phyloP scores from a whole-genome alignment of 2,797 vertebrate species.

The Poeciliopsis infans region DNA sequence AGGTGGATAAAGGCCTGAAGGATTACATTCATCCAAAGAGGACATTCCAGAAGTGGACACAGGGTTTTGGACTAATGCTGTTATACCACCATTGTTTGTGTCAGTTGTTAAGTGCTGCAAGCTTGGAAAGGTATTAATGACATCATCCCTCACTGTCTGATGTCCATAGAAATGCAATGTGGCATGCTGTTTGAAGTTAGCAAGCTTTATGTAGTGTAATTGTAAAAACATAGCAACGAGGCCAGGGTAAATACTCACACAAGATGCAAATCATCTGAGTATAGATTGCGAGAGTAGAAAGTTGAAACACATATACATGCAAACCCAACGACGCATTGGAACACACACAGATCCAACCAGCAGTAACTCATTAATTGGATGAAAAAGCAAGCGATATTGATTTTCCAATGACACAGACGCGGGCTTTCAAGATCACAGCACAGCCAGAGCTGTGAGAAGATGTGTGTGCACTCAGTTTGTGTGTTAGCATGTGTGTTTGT shows the following conservation, averaged over 20 bases:
- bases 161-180: conserved; percentile 33
- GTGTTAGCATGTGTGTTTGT: conserved; percentile 25
- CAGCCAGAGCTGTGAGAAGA: conserved; percentile 33
- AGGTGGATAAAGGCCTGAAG: conserved; percentile 67
- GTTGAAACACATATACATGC: conserved; percentile 24
- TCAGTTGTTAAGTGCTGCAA: conserved; percentile 44
- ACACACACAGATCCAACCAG: conserved; percentile 51
- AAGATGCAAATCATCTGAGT: conserved; percentile 14
- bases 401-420: conserved; percentile 76
- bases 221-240: conserved; percentile 14
- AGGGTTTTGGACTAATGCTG: conserved; percentile 65
- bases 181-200: conserved; percentile 25
- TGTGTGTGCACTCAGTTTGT: conserved; percentile 38
- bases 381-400: conserved; percentile 75
- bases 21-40: conserved; percentile 68
- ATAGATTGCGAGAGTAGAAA: conserved; percentile 14
- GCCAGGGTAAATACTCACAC: conserved; percentile 18
- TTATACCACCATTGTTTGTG: conserved; percentile 64
- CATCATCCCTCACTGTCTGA: conserved; percentile 60
- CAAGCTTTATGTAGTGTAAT: conserved; percentile 3
- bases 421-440: conserved; percentile 69
- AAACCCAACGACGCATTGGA: conserved; percentile 38
- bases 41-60: conserved; percentile 63
- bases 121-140: conserved; percentile 61
- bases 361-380: conserved; percentile 79